Conservation (phyloP, 2,888 invertebrate species). For the Macaria notata region DNA sequence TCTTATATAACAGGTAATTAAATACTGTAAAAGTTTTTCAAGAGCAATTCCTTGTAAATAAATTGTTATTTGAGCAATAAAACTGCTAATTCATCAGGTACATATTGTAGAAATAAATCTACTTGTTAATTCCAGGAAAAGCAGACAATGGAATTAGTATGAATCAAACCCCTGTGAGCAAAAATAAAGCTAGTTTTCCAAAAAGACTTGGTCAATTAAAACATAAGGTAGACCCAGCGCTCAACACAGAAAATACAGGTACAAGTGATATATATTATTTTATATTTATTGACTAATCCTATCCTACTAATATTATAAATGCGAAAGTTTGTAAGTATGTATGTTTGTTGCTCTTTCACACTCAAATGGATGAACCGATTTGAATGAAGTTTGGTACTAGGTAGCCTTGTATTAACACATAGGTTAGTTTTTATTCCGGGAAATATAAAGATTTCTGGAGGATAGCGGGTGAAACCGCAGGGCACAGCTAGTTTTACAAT, state of each 20-base stretch:
- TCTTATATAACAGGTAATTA: background rate
- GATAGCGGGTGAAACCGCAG: background rate
- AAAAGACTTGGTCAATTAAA: background rate
- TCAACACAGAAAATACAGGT: background rate
- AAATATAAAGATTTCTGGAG: background rate
- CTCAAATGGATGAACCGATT: no score
- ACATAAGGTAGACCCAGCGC: background rate
- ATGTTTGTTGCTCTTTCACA: no score
- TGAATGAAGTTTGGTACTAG: no score
- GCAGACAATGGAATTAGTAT: background rate
- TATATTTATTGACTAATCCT: background rate
- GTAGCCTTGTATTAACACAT: no score
- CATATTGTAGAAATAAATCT: background rate
- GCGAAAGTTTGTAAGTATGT: no score
- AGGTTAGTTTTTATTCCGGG: background rate
- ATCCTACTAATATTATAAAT: no score
- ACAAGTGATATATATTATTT: background rate
- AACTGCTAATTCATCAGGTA: background rate
- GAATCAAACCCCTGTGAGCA: background rate
- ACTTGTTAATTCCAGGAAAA: background rate
- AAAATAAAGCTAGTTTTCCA: conserved; percentile 1
- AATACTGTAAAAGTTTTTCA: background rate
- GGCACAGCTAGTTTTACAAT: background rate
- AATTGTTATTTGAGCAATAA: background rate
- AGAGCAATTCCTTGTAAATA: background rate